A percentile compares a stretch with the other conserved stretches of the same genome.
phyloP scores from a whole-genome alignment of 2,888 invertebrate genomes.

The Drosophila emarginata region DNA sequence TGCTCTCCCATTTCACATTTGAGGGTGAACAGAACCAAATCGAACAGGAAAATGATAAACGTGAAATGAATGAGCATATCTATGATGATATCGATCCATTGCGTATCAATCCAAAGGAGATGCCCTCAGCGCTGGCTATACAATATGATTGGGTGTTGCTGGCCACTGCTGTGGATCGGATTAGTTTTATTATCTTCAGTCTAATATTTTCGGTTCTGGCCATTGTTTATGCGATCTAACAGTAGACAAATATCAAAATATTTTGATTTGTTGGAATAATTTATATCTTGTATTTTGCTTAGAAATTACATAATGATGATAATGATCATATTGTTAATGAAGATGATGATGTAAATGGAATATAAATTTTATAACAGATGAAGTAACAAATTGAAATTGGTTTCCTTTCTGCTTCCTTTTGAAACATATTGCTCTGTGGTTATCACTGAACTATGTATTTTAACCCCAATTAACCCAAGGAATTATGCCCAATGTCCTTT shows the following conservation, averaged over 20 bases:
- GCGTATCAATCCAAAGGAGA: slow-evolving; percentile 56
- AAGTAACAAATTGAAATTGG: slow-evolving; percentile 69
- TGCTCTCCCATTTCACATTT: slow-evolving; percentile 76
- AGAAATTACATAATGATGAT: slow-evolving; percentile 46
- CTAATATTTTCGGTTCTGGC: slow-evolving; percentile 83
- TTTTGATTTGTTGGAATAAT: background rate
- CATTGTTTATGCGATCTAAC: slow-evolving; percentile 70
- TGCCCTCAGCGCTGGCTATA: slow-evolving; percentile 70
- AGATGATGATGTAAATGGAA: slow-evolving; percentile 43
- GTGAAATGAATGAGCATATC: slow-evolving; percentile 70
- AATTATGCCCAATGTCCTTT: slow-evolving; percentile 67
- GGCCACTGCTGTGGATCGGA: slow-evolving; percentile 86
- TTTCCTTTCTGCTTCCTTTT: slow-evolving; percentile 20
- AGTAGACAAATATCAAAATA: background rate
- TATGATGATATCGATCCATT: slow-evolving; percentile 64
- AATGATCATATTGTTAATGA: slow-evolving; percentile 6
- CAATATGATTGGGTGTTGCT: slow-evolving; percentile 87
- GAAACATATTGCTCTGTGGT: slow-evolving; percentile 56
- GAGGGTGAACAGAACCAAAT: slow-evolving; percentile 59
- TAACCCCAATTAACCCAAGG: slow-evolving; percentile 63
- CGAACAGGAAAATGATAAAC: slow-evolving; percentile 60
- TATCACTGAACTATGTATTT: slow-evolving; percentile 34
- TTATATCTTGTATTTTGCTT: slow-evolving; percentile 29
- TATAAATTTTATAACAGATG: slow-evolving; percentile 51
- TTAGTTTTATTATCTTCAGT: slow-evolving; percentile 85